These are phyloP conservation scores for Perccottus glenii DNA, from an alignment of 2,113 vertebrate species.

Conservation along the genomic window DNA sequence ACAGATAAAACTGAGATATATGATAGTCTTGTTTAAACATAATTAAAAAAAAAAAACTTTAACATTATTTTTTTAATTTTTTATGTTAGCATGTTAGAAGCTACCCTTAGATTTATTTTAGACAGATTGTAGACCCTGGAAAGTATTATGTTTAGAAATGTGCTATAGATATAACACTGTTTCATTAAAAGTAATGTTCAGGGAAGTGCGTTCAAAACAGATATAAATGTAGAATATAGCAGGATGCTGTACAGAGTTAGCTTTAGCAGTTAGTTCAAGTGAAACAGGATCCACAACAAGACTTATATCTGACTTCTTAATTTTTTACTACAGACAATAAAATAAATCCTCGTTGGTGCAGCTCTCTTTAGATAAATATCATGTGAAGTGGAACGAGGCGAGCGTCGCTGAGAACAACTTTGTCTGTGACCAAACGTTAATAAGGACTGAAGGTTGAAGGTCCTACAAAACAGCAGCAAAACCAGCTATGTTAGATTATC, in stretches of 20 bases:
- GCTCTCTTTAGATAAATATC: background rate
- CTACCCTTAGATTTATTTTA: no score
- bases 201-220: background rate
- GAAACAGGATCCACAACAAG: background rate
- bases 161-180: background rate
- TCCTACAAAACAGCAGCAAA: background rate
- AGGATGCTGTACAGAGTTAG: background rate
- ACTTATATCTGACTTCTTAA: background rate
- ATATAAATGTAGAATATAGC: background rate
- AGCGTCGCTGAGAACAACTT: slow-evolving; percentile 13
- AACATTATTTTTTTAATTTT: no score
- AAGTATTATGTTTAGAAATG: background rate
- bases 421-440: background rate
- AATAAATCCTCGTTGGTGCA: background rate
- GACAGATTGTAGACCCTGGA: no score
- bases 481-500: no score
- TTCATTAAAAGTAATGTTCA: background rate
- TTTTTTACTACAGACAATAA: background rate
- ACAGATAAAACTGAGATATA: no score
- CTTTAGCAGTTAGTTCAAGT: background rate
- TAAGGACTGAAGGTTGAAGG: slow-evolving; percentile 5
- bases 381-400: slow-evolving; percentile 1
- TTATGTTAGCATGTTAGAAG: no score
- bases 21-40: no score
- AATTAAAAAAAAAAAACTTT: background rate